Evolutionary conservation across 2,888 invertebrate species (phyloP).

Genomic region (Ceratothoa steindachneri): DNA sequence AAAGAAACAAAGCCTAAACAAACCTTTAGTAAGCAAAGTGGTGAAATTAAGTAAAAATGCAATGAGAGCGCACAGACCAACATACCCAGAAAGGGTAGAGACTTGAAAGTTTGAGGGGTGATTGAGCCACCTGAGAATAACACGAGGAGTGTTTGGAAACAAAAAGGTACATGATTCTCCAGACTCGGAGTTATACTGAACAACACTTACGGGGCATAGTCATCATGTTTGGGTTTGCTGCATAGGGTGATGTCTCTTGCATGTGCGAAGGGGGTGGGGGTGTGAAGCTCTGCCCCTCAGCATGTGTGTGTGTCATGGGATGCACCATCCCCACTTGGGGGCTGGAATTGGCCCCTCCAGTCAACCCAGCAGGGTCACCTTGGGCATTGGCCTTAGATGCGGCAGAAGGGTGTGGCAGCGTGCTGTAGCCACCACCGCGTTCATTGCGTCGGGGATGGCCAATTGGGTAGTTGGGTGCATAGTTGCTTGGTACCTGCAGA

Average conservation of each 20-base stretch:
- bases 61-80: too few relatives aligned
- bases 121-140: too few relatives aligned
- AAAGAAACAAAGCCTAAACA: too few relatives aligned
- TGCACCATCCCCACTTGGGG: slow-evolving; percentile 78
- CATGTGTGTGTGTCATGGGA: slow-evolving; percentile 59
- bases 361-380: background rate
- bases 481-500: slow-evolving; percentile 74
- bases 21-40: too few relatives aligned
- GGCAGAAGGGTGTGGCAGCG: slow-evolving; percentile 67
- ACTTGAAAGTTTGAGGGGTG: too few relatives aligned
- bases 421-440: slow-evolving; percentile 70
- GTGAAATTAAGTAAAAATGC: too few relatives aligned
- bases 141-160: too few relatives aligned
- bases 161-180: too few relatives aligned
- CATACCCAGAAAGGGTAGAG: too few relatives aligned
- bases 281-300: slow-evolving; percentile 19
- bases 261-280: slow-evolving; percentile 35
- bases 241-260: slow-evolving; percentile 42
- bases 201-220: slow-evolving; percentile 81
- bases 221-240: slow-evolving; percentile 56
- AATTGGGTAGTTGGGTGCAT: slow-evolving; percentile 88
- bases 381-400: slow-evolving; percentile 48
- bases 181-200: too few relatives aligned
- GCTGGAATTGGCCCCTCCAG: slow-evolving; percentile 46
- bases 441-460: slow-evolving; percentile 65